Evolutionary conservation across 2,797 vertebrate species (phyloP), one percentile per base, ranked within the genome.

Genomic region (Neosalanx taihuensis): DNA sequence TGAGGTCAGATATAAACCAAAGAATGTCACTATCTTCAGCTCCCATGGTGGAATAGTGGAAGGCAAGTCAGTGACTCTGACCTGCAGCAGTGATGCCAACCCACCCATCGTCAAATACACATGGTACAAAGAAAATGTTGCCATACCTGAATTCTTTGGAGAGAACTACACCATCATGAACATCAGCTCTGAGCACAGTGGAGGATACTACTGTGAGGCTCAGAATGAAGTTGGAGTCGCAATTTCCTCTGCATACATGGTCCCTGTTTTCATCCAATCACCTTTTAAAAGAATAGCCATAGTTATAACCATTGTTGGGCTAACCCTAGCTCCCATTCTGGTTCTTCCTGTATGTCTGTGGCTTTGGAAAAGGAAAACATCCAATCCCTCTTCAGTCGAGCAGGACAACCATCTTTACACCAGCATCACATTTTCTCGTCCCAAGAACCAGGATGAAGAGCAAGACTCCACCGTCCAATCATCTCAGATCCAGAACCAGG

Each of bases 171-270:
- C 13, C 37, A 79, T 85, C 66, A 68, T 20, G 20, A 23, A 59
- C n/a, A 0, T 76, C 41, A 74, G 1, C 56, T 2, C 15, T 65
- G 35, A 79, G 15, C 20, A 81, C 72, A 61, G 61, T 33, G 83
- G 84, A 18, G n/a, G n/a, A 2, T 87, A 85, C 71, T 30, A 57
- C 57, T 86, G 84, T 65, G 6, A 41, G 15, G 79, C 71, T 15
- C n/a, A 7, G 13, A 87, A 85, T 67, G 46, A 0, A 2, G 26
- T 53, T 35, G 80, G 81, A 70, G 3, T 0, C 2, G 23, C 3
- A 3, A 72, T 49, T 2, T 26, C 72, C 17, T 51, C 73, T 10
- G 3, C 41, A 46, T 37, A 37, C 10, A 37, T 37, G 35, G 35
- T 37, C 35, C 35, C 35, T 37, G 35, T 46, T 46, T 46, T 46